phyloP scores from a whole-genome alignment of 2,797 vertebrate species.

The Luscinia luscinia region DNA sequence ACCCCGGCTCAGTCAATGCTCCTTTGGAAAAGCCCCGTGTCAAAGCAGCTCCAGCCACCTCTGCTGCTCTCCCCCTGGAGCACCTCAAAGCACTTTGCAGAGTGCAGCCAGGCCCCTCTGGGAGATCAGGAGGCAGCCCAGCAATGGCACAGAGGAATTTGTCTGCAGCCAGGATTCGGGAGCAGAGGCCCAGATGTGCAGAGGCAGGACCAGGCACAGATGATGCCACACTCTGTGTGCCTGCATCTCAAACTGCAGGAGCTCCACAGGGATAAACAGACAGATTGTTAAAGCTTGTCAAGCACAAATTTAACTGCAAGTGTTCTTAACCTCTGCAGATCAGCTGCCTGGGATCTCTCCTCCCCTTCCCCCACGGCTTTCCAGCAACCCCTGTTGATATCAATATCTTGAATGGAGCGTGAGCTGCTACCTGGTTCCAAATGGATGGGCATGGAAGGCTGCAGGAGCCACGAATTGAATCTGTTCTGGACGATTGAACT shows the following conservation, averaged over 20 bases:
- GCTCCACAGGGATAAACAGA: neutral
- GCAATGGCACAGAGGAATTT: neutral
- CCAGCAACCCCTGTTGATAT: neutral
- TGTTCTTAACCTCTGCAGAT: neutral
- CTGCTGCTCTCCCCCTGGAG: neutral
- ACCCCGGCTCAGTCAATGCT: neutral
- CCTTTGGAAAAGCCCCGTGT: neutral
- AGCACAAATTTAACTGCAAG: neutral
- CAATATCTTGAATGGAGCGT: neutral
- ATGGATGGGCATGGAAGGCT: neutral
- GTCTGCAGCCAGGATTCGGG: neutral
- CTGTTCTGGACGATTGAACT: constrained; percentile 8
- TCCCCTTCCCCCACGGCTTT: neutral
- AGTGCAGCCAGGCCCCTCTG: neutral
- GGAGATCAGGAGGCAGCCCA: neutral
- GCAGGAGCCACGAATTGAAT: constrained; percentile 15
- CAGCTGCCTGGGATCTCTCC: neutral
- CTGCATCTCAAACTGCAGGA: neutral
- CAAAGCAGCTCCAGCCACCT: constrained; percentile 11
- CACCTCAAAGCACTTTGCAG: constrained; percentile 32
- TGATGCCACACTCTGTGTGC: neutral
- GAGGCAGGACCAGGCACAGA: neutral
- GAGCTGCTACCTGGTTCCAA: constrained; percentile 4
- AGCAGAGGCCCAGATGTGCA: neutral
- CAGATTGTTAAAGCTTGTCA: neutral